Evolutionary conservation across 1,140 invertebrate genomes (phyloP).

Genomic region (Nylanderia fulva): DNA sequence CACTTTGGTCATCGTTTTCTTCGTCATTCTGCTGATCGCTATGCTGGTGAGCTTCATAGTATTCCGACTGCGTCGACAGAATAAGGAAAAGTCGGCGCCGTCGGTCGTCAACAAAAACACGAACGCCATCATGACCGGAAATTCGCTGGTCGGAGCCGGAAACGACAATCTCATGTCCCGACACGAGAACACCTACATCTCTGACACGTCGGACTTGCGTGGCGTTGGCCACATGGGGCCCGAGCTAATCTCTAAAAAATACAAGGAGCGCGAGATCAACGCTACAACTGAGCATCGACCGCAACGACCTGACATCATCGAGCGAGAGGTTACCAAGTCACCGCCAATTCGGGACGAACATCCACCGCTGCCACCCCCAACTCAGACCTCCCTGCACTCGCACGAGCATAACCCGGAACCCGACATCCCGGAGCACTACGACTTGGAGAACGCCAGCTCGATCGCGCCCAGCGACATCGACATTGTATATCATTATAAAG

Average conservation of each 20-base stretch:
- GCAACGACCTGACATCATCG: constrained; percentile 96
- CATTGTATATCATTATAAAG: constrained; percentile 98
- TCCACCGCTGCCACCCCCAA: constrained; percentile 89
- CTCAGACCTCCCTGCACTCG: constrained; percentile 88
- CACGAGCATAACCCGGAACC: constrained; percentile 90
- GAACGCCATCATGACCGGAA: constrained; percentile 82
- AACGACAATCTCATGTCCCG: constrained; percentile 81
- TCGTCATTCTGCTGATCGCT: constrained; percentile 94
- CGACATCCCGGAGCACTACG: constrained; percentile 97
- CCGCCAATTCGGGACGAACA: constrained; percentile 92
- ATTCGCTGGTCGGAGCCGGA: constrained; percentile 76
- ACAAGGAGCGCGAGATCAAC: constrained; percentile 93
- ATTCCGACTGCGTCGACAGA: constrained; percentile 93
- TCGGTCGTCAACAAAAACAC: constrained; percentile 82
- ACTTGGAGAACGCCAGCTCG: constrained; percentile 98
- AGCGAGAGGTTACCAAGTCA: constrained; percentile 94
- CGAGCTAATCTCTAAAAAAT: constrained; percentile 94
- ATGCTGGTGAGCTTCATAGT: constrained; percentile 96
- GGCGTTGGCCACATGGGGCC: constrained; percentile 91
- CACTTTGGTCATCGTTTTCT: constrained; percentile 97
- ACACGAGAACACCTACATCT: constrained; percentile 85
- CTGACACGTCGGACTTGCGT: constrained; percentile 83
- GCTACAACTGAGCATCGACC: constrained; percentile 88
- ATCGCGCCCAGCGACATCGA: constrained; percentile 99
- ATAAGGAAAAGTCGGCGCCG: constrained; percentile 90